Base-by-base conservation (phyloP, 2,888 invertebrate species). In the Theodoxus fluviatilis region DNA sequence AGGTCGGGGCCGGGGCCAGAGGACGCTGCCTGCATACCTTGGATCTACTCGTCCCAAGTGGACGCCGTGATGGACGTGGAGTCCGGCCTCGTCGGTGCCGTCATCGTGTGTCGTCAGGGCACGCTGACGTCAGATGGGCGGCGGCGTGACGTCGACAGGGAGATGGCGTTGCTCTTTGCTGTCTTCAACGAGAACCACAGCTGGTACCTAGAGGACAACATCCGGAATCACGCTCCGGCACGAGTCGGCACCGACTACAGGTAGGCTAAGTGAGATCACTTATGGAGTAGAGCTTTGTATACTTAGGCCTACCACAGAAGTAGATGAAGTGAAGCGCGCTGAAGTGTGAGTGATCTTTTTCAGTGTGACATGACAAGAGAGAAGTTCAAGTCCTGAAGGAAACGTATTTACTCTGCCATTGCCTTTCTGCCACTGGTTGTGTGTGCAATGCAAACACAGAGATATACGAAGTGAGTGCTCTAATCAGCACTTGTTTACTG, bases 141-240 rank as follows among this genome's bases (percentile, higher is more conserved):
- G 47, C 64, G 78, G 25, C 67, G 49, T 7, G 79, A 79, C 49
- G 77, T 81, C 6, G 77, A 79, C 33, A 67, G 74, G 35, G 84
- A 84, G 69, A 82, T 83, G 61, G 79, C 79, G 9, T 52, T 83
- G 7, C 61, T 81, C 2, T 82, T 79, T 73, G 71, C 76, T 49
- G 79, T 83, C 7, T 78, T 82, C 43, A 79, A 83, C 52, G 84
- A 84, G 74, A 81, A 79, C 67, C 68, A 77, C 22, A 82, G 82
- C 57, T 81, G 80, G 78, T 83, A 82, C 68, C 71, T 82, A 18
- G 70, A 77, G 15, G 80, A 84, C 63, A 84, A 83, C 71, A 76
- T 81, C 40, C 35, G 72, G 40, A 75, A 71, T 15, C 78, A 77
- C 49, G 76, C 80, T 6, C 77, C 78, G 0, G 35, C 31, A 6